Base-by-base conservation (phyloP, 2,797 vertebrate species). In the Brachymystax lenok region DNA sequence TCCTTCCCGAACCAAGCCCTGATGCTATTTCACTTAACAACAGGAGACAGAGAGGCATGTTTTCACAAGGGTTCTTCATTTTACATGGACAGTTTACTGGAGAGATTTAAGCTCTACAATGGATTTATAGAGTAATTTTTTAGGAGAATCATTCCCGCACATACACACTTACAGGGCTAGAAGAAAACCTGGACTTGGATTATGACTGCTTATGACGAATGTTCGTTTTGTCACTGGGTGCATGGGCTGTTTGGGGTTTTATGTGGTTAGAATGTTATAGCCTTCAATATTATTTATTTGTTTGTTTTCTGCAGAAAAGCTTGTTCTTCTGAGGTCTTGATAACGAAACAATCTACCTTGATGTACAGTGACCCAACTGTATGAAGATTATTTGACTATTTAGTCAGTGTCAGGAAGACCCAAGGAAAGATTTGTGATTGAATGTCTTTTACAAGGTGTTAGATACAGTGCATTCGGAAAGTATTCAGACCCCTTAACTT, bases 11-110 rank as follows among this genome's bases (percentile, higher is more conserved):
- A 69, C 74, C 72, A 77, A 84, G 51, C 30, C 6, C 81, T 75
- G 74, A 83, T 85, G 84, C 77, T 83, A 52, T 88, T 89, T 90
- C 77, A 85, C 77, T 87, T 74, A 84, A 77, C 50, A 1, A 73
- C 80, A 1, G 79, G 84, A 77, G 74, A 83, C 85, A 88, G 87
- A 86, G 89, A 89, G 80, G 8, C 79, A 69, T 54, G 54, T 75
- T 84, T 67, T 72, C 33, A 81, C 66, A 52, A 69, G 73, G 74
- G 78, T 69, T 83, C 52, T 66, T 5, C 82, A 80, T 79, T 82
- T 83, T 64, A 74, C 75, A 74, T 71, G 82, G 68, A 77, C 30
- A 54, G 80, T 59, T 67, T 69, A 79, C 69, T 69, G 70, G 68
- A 19, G 35, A 69, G 70, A 72, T 30, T 54, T 56, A 28, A 27